Percentiles rank a stretch among this genome's conserved stretches.
These are phyloP conservation scores for Scolopax mira DNA, from an alignment of 2,113 vertebrate species.

Conservation along the genomic window DNA sequence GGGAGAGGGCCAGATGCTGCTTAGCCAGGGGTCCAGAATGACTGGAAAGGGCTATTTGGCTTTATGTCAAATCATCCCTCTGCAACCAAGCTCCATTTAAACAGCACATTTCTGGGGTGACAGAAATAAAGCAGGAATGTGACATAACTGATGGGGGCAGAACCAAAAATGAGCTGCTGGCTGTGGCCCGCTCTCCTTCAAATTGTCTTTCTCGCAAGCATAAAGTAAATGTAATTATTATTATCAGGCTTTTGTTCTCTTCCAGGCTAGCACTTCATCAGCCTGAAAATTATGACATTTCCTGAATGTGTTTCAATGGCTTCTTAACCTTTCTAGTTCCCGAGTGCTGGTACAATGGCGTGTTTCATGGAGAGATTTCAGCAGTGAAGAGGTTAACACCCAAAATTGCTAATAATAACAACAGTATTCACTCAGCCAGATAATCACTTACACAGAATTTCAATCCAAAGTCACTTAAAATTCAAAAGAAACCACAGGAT, in stretches of 20 bases:
- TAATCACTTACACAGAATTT: conserved; percentile 37
- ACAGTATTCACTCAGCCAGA: conserved; percentile 33
- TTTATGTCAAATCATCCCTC: not conserved
- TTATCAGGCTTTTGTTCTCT: not conserved
- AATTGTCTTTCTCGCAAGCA: not conserved
- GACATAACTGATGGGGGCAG: not conserved
- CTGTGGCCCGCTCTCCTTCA: not conserved
- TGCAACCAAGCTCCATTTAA: not conserved
- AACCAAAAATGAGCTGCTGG: not conserved
- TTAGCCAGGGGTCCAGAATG: not conserved
- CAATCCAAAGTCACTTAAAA: conserved; percentile 52
- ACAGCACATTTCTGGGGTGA: not conserved
- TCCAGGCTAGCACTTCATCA: conserved; percentile 39
- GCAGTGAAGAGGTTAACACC: conserved; percentile 43
- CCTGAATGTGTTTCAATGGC: not conserved
- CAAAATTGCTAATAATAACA: conserved; percentile 32
- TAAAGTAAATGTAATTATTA: conserved; percentile 40
- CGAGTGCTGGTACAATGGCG: not conserved
- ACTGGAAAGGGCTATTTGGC: not conserved
- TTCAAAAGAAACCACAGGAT: not conserved
- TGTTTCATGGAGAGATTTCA: not conserved
- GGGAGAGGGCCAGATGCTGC: conserved; percentile 21
- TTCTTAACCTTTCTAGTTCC: conserved; percentile 33
- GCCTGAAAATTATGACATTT: conserved; percentile 39
- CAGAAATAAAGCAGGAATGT: not conserved